These are phyloP conservation scores for Palythoa heliodiscus DNA, from an alignment of 92 coral and sea anemone species.

Conservation along the genomic window DNA sequence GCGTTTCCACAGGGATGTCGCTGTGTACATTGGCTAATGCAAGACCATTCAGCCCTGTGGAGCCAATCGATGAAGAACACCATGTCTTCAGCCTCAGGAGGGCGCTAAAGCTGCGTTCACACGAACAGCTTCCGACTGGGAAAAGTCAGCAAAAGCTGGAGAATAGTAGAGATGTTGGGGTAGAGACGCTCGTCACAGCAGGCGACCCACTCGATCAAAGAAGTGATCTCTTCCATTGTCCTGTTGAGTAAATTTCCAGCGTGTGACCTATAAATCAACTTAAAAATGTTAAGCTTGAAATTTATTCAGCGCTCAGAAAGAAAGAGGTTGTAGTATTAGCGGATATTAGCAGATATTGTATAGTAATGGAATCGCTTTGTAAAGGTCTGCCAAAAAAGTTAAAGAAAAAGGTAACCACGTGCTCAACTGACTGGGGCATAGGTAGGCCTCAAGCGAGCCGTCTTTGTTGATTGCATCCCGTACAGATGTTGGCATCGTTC, in stretches of 20 bases:
- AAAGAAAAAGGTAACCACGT: not conserved
- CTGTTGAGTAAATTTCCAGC: too few relatives aligned
- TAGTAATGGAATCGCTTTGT: not conserved
- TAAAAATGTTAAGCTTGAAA: not conserved
- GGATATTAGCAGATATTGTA: not conserved
- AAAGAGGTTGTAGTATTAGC: slow-evolving; percentile 9
- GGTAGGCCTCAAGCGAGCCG: not conserved
- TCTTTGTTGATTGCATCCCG: not conserved
- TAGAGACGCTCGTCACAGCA: slow-evolving; percentile 19
- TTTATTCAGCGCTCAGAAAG: not conserved
- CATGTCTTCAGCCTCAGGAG: slow-evolving; percentile 11
- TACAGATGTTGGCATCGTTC: slow-evolving; percentile 17
- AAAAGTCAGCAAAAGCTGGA: slow-evolving; percentile 19
- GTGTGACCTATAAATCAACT: too few relatives aligned
- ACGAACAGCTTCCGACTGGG: slow-evolving; percentile 25
- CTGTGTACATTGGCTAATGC: slow-evolving; percentile 24
- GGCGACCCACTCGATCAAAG: slow-evolving; percentile 1
- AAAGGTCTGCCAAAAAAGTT: not conserved
- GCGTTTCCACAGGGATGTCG: slow-evolving; percentile 34
- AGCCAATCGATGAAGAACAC: slow-evolving; percentile 16
- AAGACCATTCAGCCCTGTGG: slow-evolving; percentile 30
- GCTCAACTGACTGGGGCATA: slow-evolving; percentile 10
- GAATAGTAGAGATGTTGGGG: not conserved
- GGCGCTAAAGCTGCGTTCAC: slow-evolving; percentile 16
- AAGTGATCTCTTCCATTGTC: too few relatives aligned